Evolutionary conservation across 2,888 invertebrate species (phyloP).

Genomic region (Aricia artaxerxes): DNA sequence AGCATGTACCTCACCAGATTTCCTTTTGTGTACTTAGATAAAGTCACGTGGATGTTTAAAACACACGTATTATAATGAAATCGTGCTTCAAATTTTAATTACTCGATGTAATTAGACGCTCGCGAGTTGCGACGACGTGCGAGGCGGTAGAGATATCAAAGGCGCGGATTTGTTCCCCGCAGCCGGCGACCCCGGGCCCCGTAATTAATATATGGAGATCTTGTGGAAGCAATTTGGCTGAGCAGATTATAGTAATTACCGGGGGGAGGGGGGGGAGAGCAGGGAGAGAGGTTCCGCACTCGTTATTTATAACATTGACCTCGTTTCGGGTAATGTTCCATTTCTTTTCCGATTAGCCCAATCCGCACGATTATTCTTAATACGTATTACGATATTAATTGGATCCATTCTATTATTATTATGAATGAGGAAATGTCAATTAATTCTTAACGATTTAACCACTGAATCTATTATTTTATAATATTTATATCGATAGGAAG

Average conservation of each 20-base stretch:
- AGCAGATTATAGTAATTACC: constrained; percentile 23
- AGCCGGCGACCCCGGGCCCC: not conserved
- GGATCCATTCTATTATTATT: too few species aligned
- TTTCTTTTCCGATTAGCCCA: not conserved
- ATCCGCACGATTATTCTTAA: not conserved
- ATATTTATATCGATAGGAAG: too few species aligned
- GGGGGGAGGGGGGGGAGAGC: not conserved
- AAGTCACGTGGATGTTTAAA: not conserved
- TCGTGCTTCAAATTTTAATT: constrained; percentile 5
- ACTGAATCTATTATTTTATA: too few species aligned
- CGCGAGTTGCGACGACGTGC: not conserved
- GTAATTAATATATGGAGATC: constrained; percentile 19
- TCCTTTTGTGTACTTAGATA: not conserved
- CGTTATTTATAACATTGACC: constrained; percentile 7
- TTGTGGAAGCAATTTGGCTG: constrained; percentile 6
- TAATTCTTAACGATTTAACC: too few species aligned
- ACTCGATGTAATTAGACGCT: not conserved
- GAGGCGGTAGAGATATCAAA: not conserved
- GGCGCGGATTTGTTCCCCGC: not conserved
- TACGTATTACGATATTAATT: not conserved
- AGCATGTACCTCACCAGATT: not conserved
- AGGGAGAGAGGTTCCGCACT: not conserved
- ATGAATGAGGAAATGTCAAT: too few species aligned
- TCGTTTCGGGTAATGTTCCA: not conserved
- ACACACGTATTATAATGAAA: not conserved